These are phyloP conservation scores for Gallirallus australis DNA, from an alignment of 2,797 vertebrate genomes.

Conservation along the genomic window DNA sequence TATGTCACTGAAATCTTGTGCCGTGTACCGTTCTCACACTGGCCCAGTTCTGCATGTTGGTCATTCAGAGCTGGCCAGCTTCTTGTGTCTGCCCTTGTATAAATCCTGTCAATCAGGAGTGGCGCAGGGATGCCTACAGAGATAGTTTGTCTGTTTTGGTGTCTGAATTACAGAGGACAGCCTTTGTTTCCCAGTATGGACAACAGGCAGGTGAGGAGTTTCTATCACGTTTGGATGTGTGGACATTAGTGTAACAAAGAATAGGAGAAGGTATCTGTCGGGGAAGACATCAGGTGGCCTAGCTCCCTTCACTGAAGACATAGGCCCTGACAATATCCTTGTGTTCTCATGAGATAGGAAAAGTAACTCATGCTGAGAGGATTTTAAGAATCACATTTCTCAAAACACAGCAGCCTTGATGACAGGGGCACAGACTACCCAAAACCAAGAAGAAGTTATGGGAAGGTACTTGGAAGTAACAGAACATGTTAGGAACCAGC, in stretches of 20 bases:
- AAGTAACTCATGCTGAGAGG: too few relatives aligned
- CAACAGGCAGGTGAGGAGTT: neutral
- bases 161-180: neutral
- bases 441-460: too few relatives aligned
- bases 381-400: too few relatives aligned
- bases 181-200: neutral
- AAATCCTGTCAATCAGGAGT: neutral
- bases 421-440: too few relatives aligned
- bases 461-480: too few relatives aligned
- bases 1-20: neutral
- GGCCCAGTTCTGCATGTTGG: neutral
- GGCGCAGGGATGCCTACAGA: neutral
- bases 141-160: neutral
- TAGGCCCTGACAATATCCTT: too few relatives aligned
- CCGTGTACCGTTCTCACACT: neutral
- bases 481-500: too few relatives aligned
- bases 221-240: neutral
- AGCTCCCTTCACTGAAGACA: too few relatives aligned
- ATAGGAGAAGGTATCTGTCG: neutral
- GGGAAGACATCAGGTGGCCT: too few relatives aligned
- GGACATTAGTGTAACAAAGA: neutral
- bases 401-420: too few relatives aligned
- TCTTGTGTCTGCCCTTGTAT: neutral
- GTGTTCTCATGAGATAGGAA: too few relatives aligned
- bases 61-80: neutral